These are phyloP conservation scores for Burhinus bistriatus DNA, from an alignment of 2,113 vertebrate species.

Conservation along the genomic window DNA sequence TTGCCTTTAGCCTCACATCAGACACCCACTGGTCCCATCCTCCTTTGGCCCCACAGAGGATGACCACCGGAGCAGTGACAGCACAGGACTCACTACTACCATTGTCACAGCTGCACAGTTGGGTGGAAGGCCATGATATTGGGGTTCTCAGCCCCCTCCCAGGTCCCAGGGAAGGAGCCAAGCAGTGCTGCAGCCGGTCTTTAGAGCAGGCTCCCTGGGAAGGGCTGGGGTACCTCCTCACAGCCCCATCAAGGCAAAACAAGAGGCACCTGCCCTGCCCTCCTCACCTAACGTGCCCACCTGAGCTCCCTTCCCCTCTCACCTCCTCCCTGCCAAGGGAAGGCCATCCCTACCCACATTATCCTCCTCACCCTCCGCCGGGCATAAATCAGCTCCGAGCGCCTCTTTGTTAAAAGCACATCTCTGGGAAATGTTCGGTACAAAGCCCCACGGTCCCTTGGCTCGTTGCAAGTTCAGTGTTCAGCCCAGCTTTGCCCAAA, in stretches of 20 bases:
- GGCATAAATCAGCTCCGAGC: background rate
- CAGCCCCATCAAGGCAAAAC: background rate
- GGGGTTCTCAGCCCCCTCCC: fast-evolving
- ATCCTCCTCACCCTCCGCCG: fast-evolving
- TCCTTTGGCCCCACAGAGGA: fast-evolving
- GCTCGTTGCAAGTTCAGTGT: background rate
- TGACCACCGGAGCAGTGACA: fast-evolving
- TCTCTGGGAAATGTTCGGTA: fast-evolving
- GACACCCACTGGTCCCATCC: fast-evolving
- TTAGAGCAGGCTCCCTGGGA: background rate
- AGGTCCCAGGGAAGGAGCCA: fast-evolving
- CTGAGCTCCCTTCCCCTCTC: background rate
- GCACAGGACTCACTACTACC: fast-evolving
- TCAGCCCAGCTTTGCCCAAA: background rate
- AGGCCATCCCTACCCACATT: background rate
- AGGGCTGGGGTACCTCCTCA: background rate
- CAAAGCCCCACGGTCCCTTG: fast-evolving
- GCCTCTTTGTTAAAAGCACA: background rate
- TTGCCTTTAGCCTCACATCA: fast-evolving
- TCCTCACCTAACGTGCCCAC: background rate
- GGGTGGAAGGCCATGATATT: fast-evolving
- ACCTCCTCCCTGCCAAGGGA: background rate
- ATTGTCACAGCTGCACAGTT: fast-evolving
- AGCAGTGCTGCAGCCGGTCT: fast-evolving
- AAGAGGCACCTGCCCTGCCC: background rate